A percentile compares a stretch with the other conserved stretches of the same genome.
phyloP scores from a whole-genome alignment of 2,797 vertebrate species.

The Pelobates cultripes region DNA sequence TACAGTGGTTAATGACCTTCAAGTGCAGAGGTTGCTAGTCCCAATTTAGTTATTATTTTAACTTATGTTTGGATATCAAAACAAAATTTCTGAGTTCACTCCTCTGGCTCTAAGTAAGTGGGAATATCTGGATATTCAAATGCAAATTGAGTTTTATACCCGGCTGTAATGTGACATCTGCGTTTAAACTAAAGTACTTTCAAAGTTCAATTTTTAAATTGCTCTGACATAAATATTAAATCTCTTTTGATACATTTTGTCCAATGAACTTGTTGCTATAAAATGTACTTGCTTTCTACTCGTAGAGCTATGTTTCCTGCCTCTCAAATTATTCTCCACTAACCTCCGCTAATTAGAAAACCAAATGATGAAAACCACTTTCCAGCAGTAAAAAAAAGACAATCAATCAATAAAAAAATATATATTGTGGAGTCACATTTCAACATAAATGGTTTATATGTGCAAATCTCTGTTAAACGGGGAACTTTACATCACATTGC shows the following conservation, averaged over 20 bases:
- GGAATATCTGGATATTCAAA: background rate
- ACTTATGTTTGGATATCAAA: slow-evolving; percentile 13
- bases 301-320: background rate
- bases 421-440: background rate
- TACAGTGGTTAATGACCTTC: slow-evolving; percentile 46
- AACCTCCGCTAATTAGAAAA: background rate
- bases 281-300: background rate
- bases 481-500: background rate
- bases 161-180: background rate
- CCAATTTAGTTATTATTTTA: slow-evolving; percentile 21
- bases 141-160: slow-evolving; percentile 15
- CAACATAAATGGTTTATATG: background rate
- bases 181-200: background rate
- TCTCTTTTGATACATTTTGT: background rate
- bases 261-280: background rate
- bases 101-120: slow-evolving; percentile 4
- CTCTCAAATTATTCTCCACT: background rate
- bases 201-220: slow-evolving; percentile 10
- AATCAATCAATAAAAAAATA: background rate
- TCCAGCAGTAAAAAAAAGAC: background rate
- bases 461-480: background rate
- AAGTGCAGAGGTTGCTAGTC: slow-evolving; percentile 49
- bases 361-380: background rate
- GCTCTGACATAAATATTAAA: background rate
- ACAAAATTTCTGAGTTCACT: slow-evolving; percentile 23